Conservation (phyloP, 1,140 invertebrate species). For the Brachystomella parvula region DNA sequence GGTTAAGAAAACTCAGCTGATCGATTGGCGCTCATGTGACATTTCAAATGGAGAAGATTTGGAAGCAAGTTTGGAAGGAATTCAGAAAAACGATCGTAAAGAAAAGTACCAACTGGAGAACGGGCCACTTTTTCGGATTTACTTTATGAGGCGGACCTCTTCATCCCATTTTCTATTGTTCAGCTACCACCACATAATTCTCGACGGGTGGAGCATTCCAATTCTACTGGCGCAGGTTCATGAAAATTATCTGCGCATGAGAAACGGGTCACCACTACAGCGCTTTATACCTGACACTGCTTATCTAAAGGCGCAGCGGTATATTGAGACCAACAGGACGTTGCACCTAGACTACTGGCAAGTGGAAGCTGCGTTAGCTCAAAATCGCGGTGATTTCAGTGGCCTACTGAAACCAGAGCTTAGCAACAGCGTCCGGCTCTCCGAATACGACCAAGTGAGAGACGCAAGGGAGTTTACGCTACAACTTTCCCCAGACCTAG, state of each 20-base stretch:
- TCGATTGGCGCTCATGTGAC: background rate
- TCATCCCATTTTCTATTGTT: background rate
- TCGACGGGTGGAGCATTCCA: slow-evolving; percentile 20
- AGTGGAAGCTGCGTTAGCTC: background rate
- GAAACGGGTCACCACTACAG: background rate
- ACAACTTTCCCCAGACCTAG: background rate
- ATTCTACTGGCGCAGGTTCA: slow-evolving; percentile 8
- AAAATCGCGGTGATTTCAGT: background rate
- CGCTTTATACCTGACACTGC: background rate
- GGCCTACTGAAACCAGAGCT: background rate
- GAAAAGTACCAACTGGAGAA: background rate
- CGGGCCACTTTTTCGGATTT: background rate
- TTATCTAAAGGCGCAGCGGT: background rate
- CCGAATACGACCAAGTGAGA: background rate
- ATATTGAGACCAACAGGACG: background rate
- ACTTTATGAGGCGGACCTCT: background rate
- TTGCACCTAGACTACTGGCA: background rate
- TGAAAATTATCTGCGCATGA: background rate
- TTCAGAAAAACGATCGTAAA: background rate
- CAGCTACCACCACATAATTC: slow-evolving; percentile 15
- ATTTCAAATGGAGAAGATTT: background rate
- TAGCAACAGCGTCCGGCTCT: background rate
- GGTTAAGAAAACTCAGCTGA: background rate
- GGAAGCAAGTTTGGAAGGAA: background rate
- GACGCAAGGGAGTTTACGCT: background rate